A percentile compares a stretch with the other conserved stretches of the same genome.
phyloP scores from a whole-genome alignment of 2,888 invertebrate genomes.

The Pyrrhia umbra region DNA sequence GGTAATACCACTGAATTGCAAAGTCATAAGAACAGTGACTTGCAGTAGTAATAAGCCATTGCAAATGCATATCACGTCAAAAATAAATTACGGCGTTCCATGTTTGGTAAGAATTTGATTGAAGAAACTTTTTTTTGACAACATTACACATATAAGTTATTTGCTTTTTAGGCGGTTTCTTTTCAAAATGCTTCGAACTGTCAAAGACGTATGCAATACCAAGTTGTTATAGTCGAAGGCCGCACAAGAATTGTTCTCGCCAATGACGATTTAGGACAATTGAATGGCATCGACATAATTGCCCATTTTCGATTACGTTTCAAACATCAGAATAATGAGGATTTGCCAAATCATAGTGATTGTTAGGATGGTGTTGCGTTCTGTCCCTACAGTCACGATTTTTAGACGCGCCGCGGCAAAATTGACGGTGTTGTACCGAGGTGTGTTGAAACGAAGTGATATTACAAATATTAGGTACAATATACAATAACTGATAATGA shows the following conservation, averaged over 20 bases:
- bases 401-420: constrained; percentile 60
- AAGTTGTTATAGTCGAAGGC: constrained; percentile 68
- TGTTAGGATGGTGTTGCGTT: constrained; percentile 69
- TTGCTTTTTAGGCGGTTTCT: constrained; percentile 31
- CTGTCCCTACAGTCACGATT: constrained; percentile 81
- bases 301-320: constrained; percentile 81
- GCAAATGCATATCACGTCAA: constrained; percentile 46
- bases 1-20: constrained; percentile 55
- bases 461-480: constrained; percentile 51
- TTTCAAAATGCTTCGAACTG: constrained; percentile 27
- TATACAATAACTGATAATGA: constrained; percentile 50
- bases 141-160: constrained; percentile 20
- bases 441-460: constrained; percentile 72
- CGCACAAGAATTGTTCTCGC: constrained; percentile 73
- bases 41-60: constrained; percentile 47
- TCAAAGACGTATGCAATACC: constrained; percentile 19
- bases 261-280: constrained; percentile 80
- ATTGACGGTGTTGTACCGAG: constrained; percentile 63
- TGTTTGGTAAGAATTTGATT: constrained; percentile 26
- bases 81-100: constrained; percentile 29
- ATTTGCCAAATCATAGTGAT: constrained; percentile 81
- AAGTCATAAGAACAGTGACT: constrained; percentile 27
- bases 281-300: constrained; percentile 81
- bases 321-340: constrained; percentile 75
- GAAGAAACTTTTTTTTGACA: constrained; percentile 42